phyloP scores from a whole-genome alignment of 2,113 vertebrate genomes.

The Upupa epops region DNA sequence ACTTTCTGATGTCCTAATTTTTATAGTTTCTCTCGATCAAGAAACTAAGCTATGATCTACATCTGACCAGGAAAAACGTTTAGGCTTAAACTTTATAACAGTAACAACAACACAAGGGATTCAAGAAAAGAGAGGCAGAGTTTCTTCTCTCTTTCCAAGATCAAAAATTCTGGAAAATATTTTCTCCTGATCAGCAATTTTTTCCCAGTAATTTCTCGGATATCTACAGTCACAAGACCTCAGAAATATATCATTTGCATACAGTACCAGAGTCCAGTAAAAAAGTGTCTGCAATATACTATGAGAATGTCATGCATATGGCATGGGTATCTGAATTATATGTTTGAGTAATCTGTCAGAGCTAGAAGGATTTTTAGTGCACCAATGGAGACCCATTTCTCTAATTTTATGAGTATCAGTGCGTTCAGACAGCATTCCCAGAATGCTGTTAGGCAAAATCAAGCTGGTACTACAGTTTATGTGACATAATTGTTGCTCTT shows the following conservation, averaged over 20 bases:
- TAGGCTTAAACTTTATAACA: background rate
- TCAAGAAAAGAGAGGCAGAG: background rate
- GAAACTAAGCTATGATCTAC: background rate
- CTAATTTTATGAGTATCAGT: background rate
- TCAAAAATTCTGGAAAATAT: background rate
- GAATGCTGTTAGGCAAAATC: background rate
- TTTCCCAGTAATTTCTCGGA: background rate
- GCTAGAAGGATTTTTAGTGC: background rate
- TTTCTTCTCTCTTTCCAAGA: background rate
- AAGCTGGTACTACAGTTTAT: background rate
- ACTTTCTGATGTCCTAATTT: background rate
- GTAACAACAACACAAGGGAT: background rate
- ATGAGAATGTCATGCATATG: background rate
- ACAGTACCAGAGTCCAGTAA: background rate
- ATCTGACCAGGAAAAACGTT: background rate
- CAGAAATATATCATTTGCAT: background rate
- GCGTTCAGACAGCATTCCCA: background rate
- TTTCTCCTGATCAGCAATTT: background rate
- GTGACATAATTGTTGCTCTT: background rate
- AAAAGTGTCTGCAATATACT: background rate
- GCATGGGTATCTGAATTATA: background rate
- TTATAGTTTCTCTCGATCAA: background rate
- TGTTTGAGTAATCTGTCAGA: background rate
- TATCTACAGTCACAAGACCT: background rate
- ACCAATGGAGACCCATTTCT: background rate